These are phyloP conservation scores for Antennarius maculatus DNA, from an alignment of 2,797 vertebrate species.

Conservation along the genomic window DNA sequence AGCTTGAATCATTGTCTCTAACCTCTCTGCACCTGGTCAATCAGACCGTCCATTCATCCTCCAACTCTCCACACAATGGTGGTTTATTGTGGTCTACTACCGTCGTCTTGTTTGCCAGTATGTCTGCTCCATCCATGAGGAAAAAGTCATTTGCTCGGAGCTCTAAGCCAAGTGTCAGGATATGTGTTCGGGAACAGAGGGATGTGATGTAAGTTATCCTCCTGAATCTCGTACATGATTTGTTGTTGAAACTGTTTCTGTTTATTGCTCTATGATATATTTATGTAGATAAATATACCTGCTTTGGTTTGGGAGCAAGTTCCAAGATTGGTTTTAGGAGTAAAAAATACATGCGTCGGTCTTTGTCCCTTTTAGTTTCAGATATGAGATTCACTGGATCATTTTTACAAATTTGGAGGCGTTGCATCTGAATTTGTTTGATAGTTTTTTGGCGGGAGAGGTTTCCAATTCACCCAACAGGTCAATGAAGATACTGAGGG, in stretches of 20 bases:
- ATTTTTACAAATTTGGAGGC: neutral
- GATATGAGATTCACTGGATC: constrained; percentile 1
- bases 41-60: neutral
- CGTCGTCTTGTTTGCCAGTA: constrained; percentile 59
- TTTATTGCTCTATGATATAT: neutral
- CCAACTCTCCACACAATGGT: constrained; percentile 46
- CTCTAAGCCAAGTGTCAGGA: constrained; percentile 63
- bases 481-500: too few species aligned
- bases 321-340: neutral
- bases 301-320: neutral
- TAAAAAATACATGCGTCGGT: neutral
- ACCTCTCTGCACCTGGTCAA: neutral
- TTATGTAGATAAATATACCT: too few species aligned
- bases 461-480: too few species aligned
- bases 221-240: neutral
- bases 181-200: constrained; percentile 71
- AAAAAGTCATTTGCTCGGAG: constrained; percentile 62
- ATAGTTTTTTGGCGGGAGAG: too few species aligned
- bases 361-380: constrained; percentile 5
- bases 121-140: constrained; percentile 75
- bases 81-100: constrained; percentile 30
- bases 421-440: neutral
- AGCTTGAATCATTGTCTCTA: neutral
- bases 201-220: constrained; percentile 71
- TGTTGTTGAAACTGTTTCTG: neutral